A percentile compares a stretch with the other conserved stretches of the same genome.
phyloP scores from a whole-genome alignment of 2,797 vertebrate species.

The Protosalanx chinensis region DNA sequence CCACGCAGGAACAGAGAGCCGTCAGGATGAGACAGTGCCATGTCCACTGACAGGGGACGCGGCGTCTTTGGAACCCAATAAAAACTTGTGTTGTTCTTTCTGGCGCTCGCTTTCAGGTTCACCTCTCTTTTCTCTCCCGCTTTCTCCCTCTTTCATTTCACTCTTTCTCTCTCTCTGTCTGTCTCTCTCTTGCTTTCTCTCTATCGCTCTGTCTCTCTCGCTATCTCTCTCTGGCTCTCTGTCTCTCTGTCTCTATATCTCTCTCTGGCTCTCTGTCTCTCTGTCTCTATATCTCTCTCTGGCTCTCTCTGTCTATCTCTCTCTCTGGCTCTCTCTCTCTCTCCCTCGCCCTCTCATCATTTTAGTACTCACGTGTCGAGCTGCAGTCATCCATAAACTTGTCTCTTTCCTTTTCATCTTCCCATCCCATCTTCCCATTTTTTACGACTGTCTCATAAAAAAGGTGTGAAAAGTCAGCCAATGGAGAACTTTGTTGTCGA shows the following conservation, averaged over 20 bases:
- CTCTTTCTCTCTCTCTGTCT: neutral
- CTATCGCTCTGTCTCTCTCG: neutral
- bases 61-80: conserved; percentile 10
- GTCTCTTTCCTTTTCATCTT: conserved; percentile 5
- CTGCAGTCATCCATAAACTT: neutral
- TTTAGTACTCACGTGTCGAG: neutral
- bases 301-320: neutral
- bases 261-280: neutral
- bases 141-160: neutral
- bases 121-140: neutral
- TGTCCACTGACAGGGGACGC: conserved; percentile 2
- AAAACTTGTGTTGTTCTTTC: neutral
- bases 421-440: conserved; percentile 3
- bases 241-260: neutral
- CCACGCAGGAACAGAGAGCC: conserved; percentile 7
- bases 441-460: conserved; percentile 17
- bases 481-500: conserved; percentile 19
- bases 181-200: no score
- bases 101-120: neutral
- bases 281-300: neutral
- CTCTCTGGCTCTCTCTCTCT: neutral
- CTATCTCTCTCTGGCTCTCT: neutral
- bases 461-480: conserved; percentile 9
- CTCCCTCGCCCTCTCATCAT: neutral
- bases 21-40: conserved; percentile 6